Conservation (phyloP, 2,113 vertebrate genomes). For the Hippocampus comes region DNA sequence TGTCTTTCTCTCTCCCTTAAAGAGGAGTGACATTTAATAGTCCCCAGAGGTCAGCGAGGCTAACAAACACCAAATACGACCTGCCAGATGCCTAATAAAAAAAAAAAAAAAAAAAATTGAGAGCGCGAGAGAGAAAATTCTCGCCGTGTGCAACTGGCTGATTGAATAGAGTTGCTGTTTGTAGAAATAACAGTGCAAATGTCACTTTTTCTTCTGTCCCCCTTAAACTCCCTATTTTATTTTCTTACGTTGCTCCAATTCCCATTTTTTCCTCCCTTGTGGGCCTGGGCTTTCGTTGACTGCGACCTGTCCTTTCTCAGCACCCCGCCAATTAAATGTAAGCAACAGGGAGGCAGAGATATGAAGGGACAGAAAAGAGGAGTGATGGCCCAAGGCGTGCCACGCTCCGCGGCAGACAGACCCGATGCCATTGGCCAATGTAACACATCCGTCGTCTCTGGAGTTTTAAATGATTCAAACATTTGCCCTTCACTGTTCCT, state of each 20-base stretch:
- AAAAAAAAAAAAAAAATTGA: background rate
- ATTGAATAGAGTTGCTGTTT: conserved; percentile 20
- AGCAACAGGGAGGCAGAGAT: conserved; percentile 27
- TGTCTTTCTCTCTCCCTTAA: conserved; percentile 76
- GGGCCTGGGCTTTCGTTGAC: conserved; percentile 1
- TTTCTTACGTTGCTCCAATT: background rate
- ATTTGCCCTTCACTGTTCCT: conserved; percentile 69
- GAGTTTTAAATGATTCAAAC: conserved; percentile 76
- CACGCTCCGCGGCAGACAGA: conserved; percentile 42
- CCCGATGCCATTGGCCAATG: conserved; percentile 58
- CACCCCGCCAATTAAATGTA: conserved; percentile 36
- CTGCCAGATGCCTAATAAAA: conserved; percentile 60
- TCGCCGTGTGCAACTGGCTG: conserved; percentile 10
- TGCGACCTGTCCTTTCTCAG: conserved; percentile 21
- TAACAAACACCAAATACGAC: conserved; percentile 77
- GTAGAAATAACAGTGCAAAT: conserved; percentile 1
- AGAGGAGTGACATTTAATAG: conserved; percentile 76
- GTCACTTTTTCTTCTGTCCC: background rate
- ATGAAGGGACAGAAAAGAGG: conserved; percentile 28
- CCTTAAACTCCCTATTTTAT: background rate
- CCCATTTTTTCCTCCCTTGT: conserved; percentile 10
- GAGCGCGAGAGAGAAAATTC: conserved; percentile 17
- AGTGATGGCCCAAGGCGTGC: conserved; percentile 46
- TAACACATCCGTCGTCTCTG: conserved; percentile 68
- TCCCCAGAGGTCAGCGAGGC: conserved; percentile 72